A percentile compares a stretch with the other conserved stretches of the same genome.
These are phyloP conservation scores for Ryuthela nishihirai DNA, from an alignment of 2,888 invertebrate species.

Conservation along the genomic window DNA sequence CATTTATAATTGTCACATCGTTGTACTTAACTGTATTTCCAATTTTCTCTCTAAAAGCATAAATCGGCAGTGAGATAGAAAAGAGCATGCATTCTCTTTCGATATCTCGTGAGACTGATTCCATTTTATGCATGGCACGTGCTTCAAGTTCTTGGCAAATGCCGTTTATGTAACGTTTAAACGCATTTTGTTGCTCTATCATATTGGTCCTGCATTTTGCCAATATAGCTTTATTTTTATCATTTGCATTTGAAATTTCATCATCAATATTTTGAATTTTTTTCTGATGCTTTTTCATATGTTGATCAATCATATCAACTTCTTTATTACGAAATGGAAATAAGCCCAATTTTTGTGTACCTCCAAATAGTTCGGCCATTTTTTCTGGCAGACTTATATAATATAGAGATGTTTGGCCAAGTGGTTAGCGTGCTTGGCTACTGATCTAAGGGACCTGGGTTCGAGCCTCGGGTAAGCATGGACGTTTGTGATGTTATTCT, in stretches of 20 bases:
- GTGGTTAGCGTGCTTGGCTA: too few relatives aligned
- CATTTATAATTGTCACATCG: conserved; percentile 8
- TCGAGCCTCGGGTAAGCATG: too few relatives aligned
- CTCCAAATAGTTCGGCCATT: too few relatives aligned
- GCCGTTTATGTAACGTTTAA: conserved; percentile 6
- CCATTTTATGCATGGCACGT: conserved; percentile 1
- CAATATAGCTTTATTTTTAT: neutral
- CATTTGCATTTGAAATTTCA: neutral
- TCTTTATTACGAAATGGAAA: too few relatives aligned
- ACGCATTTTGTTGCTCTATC: conserved; percentile 4
- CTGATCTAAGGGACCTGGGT: too few relatives aligned
- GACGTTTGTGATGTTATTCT: too few relatives aligned
- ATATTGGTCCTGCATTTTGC: conserved; percentile 4
- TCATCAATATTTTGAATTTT: neutral
- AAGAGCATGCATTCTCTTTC: conserved; percentile 10
- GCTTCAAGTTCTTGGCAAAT: neutral
- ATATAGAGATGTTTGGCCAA: too few relatives aligned
- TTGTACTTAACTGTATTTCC: neutral
- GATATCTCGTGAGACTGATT: conserved; percentile 1
- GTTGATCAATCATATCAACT: conserved; percentile 3
- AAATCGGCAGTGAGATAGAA: conserved; percentile 9
- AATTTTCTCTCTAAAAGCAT: conserved; percentile 8
- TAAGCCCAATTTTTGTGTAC: too few relatives aligned
- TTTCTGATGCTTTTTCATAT: neutral
- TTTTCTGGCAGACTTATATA: too few relatives aligned